These are phyloP conservation scores for Gryllus longicercus DNA, from an alignment of 2,888 invertebrate genomes.

Conservation along the genomic window DNA sequence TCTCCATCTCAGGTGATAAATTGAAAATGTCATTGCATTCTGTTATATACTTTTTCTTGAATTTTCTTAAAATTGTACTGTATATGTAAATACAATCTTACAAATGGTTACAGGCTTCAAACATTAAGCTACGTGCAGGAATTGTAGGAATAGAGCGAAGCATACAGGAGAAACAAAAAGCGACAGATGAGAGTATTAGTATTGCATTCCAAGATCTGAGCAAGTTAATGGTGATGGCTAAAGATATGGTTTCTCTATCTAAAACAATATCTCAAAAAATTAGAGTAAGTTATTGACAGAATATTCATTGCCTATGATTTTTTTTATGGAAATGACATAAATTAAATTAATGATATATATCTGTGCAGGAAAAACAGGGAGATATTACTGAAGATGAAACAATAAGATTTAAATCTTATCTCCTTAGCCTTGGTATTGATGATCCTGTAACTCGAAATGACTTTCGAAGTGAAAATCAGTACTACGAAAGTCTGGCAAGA, in stretches of 20 bases:
- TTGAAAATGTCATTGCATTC: not conserved
- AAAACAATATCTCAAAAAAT: conserved; percentile 90
- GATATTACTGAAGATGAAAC: conserved; percentile 98
- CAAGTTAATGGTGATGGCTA: conserved; percentile 92
- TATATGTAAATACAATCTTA: not conserved
- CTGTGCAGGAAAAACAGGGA: conserved; percentile 77
- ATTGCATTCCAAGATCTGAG: conserved; percentile 93
- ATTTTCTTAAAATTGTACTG: not conserved
- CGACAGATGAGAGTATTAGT: conserved; percentile 86
- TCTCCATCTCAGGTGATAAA: not conserved
- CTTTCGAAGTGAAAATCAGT: conserved; percentile 79
- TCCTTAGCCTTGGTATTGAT: conserved; percentile 94
- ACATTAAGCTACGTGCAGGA: conserved; percentile 74
- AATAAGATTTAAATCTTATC: conserved; percentile 89
- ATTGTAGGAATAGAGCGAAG: conserved; percentile 95
- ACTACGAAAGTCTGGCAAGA: conserved; percentile 77
- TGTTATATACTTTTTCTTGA: not conserved
- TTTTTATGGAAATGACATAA: not conserved
- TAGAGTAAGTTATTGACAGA: conserved; percentile 52
- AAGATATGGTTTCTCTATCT: conserved; percentile 93
- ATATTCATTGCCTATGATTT: too few relatives aligned
- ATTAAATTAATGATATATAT: not conserved
- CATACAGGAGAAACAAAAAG: conserved; percentile 84
- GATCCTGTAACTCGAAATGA: conserved; percentile 95
- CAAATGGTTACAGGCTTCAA: conserved; percentile 30